Evolutionary conservation across 2,888 invertebrate species (phyloP), one percentile per base, ranked within the genome.

Genomic region (Heliconius ethilla): DNA sequence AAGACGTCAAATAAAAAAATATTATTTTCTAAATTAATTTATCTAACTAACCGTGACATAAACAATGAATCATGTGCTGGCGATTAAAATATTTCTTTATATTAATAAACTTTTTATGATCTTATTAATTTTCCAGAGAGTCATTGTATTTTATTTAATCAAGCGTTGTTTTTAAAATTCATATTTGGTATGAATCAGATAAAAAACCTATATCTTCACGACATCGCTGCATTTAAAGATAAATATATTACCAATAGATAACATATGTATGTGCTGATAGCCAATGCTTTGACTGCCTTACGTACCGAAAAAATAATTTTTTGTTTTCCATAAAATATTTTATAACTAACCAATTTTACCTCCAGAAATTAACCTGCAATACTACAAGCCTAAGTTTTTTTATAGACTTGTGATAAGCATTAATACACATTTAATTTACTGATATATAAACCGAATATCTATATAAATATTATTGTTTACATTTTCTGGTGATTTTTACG

Each of bases 401-500:
- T 59, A 59, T 59, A 25, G 2, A 22, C 51, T 22, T 22, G 18
- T 1, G 6, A 7, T 51, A 51, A 22, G 25, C 1, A n/a, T 25
- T 62, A 11, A 33, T 1, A 62, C 59, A 11, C 11, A 25, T 62
- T n/a, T 25, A 62, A 25, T 4, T 62, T 25, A 62, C 62, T 62
- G 25, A 27, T 27, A 27, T 63, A 63, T 59, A 59, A n/a, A 22
- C n/a, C 59, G 5, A 25, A 9, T 51, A 45, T 5, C 22, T 40
- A 70, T 70, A 62, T 55, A 37, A 62, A 40, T 70, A 70, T 70
- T 76, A 40, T 62, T 74, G 37, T 74, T 74, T 55, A 69, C 45
- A 22, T 59, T 76, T 75, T 75, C 72, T 75, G 72, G 59, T 67
- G 29, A 65, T 33, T 78, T 66, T 62, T 66, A 33, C 25, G 70